phyloP scores from a whole-genome alignment of 2,888 invertebrate genomes.

The Mimas tiliae region DNA sequence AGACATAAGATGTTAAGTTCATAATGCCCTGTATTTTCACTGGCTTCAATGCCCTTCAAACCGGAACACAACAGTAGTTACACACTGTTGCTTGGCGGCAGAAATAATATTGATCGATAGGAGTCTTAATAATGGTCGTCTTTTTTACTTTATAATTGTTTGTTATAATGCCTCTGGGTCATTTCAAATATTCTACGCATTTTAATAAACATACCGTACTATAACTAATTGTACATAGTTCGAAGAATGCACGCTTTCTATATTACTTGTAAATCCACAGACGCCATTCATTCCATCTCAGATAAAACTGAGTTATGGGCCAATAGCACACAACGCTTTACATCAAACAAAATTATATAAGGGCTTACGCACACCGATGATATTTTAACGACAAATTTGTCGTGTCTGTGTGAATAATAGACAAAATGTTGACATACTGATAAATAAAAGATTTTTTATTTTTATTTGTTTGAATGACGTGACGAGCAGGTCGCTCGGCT shows the following conservation, averaged over 20 bases:
- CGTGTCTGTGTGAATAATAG: neutral
- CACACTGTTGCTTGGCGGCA: too few relatives aligned
- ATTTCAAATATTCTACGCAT: constrained; percentile 14
- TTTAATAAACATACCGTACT: constrained; percentile 18
- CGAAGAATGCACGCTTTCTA: constrained; percentile 14
- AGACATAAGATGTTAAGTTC: too few relatives aligned
- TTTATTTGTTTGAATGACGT: too few relatives aligned
- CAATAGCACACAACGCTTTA: constrained; percentile 19
- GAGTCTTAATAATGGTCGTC: too few relatives aligned
- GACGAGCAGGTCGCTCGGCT: too few relatives aligned
- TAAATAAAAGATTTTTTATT: too few relatives aligned
- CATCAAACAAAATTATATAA: constrained; percentile 20
- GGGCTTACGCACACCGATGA: neutral
- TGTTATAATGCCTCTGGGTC: neutral
- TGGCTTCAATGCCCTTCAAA: too few relatives aligned
- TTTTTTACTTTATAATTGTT: neutral
- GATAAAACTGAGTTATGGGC: constrained; percentile 24
- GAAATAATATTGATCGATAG: too few relatives aligned
- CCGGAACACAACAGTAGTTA: too few relatives aligned
- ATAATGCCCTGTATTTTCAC: too few relatives aligned
- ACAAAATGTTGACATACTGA: too few relatives aligned
- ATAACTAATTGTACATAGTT: constrained; percentile 15
- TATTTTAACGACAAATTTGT: neutral
- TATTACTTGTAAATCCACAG: constrained; percentile 23
- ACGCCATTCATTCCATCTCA: constrained; percentile 23